phyloP scores from a whole-genome alignment of 1,140 invertebrate genomes.

The Apis mellifera region DNA sequence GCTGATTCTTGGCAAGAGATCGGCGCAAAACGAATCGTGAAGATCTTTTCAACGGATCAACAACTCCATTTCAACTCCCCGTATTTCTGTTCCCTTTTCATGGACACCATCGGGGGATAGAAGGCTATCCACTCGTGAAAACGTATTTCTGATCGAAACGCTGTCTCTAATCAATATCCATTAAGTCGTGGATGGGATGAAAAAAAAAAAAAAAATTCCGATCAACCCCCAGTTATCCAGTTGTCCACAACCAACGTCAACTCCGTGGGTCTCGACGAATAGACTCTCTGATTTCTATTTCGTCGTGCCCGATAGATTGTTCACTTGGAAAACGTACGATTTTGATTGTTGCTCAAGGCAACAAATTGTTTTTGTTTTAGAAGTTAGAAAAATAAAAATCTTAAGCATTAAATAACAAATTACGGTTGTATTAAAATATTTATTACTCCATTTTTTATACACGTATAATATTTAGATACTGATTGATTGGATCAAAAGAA shows the following conservation, averaged over 20 bases:
- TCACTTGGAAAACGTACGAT: not conserved
- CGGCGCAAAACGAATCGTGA: not conserved
- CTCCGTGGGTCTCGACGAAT: not conserved
- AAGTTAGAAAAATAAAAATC: not conserved
- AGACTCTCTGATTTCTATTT: constrained; percentile 40
- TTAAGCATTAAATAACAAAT: no score
- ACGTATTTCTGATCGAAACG: constrained; percentile 44
- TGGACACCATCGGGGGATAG: constrained; percentile 6
- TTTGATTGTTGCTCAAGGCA: not conserved
- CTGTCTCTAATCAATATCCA: constrained; percentile 68
- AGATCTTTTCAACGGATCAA: constrained; percentile 4
- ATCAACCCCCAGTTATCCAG: constrained; percentile 1
- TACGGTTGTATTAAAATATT: no score
- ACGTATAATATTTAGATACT: no score
- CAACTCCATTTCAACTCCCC: constrained; percentile 5
- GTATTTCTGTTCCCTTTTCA: constrained; percentile 39
- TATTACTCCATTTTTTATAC: no score
- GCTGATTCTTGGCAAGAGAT: not conserved
- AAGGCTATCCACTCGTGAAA: constrained; percentile 30
- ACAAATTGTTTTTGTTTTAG: not conserved
- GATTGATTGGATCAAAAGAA: no score
- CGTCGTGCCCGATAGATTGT: constrained; percentile 14
- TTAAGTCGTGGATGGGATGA: constrained; percentile 52
- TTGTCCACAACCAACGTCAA: not conserved
- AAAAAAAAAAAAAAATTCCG: constrained; percentile 12